Conservation (phyloP, 2,888 invertebrate genomes). For the Stictocephala bisonia region DNA sequence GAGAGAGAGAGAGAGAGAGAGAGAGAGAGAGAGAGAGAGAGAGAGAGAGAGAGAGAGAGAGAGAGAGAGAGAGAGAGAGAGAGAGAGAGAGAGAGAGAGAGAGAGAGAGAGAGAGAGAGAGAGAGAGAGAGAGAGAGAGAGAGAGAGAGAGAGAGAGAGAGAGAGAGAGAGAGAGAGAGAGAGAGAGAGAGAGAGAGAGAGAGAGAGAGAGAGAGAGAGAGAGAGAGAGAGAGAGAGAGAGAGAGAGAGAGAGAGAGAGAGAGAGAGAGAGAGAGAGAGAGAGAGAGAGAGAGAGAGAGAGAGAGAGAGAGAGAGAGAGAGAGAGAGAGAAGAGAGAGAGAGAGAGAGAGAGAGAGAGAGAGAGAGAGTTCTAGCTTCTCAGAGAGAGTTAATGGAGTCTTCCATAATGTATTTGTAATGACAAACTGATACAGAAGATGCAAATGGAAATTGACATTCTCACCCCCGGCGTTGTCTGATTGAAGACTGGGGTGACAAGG, state of each 20-base stretch:
- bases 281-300: background rate
- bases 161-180: background rate
- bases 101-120: background rate
- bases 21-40: background rate
- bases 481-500: too few species aligned
- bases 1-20: background rate
- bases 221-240: background rate
- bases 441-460: too few species aligned
- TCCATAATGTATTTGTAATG: too few species aligned
- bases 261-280: background rate
- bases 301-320: background rate
- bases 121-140: background rate
- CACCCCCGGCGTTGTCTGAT: too few species aligned
- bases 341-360: background rate
- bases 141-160: background rate
- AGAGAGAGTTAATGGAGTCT: too few species aligned
- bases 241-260: background rate
- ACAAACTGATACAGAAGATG: too few species aligned
- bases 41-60: background rate
- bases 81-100: background rate
- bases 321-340: background rate
- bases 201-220: background rate
- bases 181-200: background rate
- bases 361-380: too few species aligned
- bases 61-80: background rate